Conservation (phyloP, 2,888 invertebrate genomes). For the Agapostemon virescens region DNA sequence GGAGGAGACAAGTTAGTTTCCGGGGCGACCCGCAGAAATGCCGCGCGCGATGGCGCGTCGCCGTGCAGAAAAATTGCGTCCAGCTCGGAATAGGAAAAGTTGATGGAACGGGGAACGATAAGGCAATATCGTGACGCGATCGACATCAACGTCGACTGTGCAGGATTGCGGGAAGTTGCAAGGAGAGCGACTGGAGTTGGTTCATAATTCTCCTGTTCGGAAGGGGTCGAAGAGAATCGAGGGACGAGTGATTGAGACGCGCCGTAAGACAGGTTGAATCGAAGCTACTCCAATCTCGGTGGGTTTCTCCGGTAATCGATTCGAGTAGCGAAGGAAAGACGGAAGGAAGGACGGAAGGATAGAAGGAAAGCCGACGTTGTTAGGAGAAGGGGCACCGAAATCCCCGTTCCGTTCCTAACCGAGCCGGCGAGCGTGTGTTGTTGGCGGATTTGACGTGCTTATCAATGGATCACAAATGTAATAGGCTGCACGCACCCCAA, state of each 20-base stretch:
- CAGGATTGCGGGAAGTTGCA: neutral
- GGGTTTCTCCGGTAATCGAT: conserved; percentile 73
- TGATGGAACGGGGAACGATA: neutral
- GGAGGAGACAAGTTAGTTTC: too few species aligned
- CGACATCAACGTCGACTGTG: neutral
- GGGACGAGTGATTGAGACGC: conserved; percentile 53
- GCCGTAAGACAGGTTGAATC: conserved; percentile 63
- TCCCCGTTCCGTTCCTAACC: conserved; percentile 57
- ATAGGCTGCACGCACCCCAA: conserved; percentile 75
- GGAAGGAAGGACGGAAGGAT: neutral
- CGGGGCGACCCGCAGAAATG: too few species aligned
- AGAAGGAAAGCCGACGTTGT: conserved; percentile 32
- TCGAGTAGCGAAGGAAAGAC: conserved; percentile 60
- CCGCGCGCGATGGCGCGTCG: too few species aligned
- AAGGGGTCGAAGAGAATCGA: conserved; percentile 30
- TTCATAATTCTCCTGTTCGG: conserved; percentile 44
- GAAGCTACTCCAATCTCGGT: conserved; percentile 71
- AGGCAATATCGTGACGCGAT: neutral
- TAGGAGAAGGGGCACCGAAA: conserved; percentile 52
- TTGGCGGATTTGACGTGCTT: conserved; percentile 77
- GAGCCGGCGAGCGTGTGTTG: conserved; percentile 63
- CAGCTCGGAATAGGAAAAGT: neutral
- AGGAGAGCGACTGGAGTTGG: conserved; percentile 9
- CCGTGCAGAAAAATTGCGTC: neutral
- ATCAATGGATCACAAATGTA: conserved; percentile 77